Evolutionary conservation across 2,888 invertebrate genomes (phyloP), one percentile per base, ranked within the genome.

Genomic region (Polydrusus pterygomalis): DNA sequence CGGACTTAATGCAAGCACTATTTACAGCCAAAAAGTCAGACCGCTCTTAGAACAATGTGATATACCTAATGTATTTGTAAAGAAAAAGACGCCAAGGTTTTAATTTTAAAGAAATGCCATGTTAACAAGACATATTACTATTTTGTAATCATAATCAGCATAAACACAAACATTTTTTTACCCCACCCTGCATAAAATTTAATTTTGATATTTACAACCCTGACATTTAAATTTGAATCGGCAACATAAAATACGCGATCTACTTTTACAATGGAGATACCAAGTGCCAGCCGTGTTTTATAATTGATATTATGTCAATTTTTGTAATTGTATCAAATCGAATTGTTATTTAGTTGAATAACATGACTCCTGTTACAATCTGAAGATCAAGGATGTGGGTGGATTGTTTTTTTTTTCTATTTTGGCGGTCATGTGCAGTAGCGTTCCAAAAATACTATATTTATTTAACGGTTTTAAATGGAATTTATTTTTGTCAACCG

Each of bases 171-270:
- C 25, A 34, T 47, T 63, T 49, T 34, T 64, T 17, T 34, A 47
- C 45, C 47, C 64, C 34, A 47, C 64, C 63, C 63, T 58, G 11
- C 5, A 13, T 11, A 51, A 63, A 10, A 45, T 49, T 64, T 7
- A 64, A 70, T 70, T 70, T 70, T 70, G 49, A 62, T 70, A 62
- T 40, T 54, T 13, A n/a, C 58, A 49, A 62, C 70, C 70, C 70
- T 70, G 70, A 70, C 70, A 70, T 70, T 70, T 70, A 47, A 47
- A 40, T 43, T 40, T 30, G 17, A 30, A 38, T 60, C 34, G 70
- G 60, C 20, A 9, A 47, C 17, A 38, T 70, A 45, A 58, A 15
- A 58, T 49, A 15, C 49, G 58, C 34, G 70, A 47, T 62, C 70
- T 60, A 70, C 62, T 60, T 70, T 70, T 70, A 70, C 62, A 70